Base-by-base conservation (phyloP, 2,797 vertebrate genomes). In the Simalia tracyae region DNA sequence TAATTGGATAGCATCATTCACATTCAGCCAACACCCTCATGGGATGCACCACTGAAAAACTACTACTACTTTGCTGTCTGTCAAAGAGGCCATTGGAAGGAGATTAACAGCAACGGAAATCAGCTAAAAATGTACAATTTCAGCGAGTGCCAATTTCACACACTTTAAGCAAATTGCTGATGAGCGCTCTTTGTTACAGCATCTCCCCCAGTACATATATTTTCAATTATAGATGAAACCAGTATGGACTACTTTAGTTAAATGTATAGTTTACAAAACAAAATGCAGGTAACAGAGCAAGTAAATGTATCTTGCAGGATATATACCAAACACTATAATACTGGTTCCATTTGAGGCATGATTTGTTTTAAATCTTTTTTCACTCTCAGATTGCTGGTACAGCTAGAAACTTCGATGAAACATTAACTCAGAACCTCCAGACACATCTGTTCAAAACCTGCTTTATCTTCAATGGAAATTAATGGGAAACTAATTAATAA, bases 401-500 rank as follows among this genome's bases (percentile, higher is more conserved):
- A 94, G 94, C 93, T 95, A 88, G 92, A 96, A 97, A 95, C 81
- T 57, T 91, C 93, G 84, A 93, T 92, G 68, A 96, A 96, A 96
- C 96, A 94, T 94, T 93, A 96, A 92, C 86, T 94, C 96, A 95
- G 5, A 91, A 89, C 90, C 86, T 31, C 86, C 0, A 94, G 95
- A 96, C 68, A 95, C 72, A 91, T 96, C 95, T 96, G 92, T 94
- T 95, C 95, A 96, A 97, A 97, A 96, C n/a, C 90, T 94, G 89
- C 88, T 96, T 97, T 94, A 94, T 96, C 94, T 96, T 96, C 90
- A 94, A 63, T 90, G 93, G 95, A 96, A 93, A 96, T 91, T 95
- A 92, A 97, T 94, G 93, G 97, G 93, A 96, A 97, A 97, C 94
- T 94, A 96, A 91, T 96, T 96, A 97, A 95, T 95, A 95, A 84